Conservation (phyloP, 2,797 vertebrate species). For the Sebastes matsubarae region DNA sequence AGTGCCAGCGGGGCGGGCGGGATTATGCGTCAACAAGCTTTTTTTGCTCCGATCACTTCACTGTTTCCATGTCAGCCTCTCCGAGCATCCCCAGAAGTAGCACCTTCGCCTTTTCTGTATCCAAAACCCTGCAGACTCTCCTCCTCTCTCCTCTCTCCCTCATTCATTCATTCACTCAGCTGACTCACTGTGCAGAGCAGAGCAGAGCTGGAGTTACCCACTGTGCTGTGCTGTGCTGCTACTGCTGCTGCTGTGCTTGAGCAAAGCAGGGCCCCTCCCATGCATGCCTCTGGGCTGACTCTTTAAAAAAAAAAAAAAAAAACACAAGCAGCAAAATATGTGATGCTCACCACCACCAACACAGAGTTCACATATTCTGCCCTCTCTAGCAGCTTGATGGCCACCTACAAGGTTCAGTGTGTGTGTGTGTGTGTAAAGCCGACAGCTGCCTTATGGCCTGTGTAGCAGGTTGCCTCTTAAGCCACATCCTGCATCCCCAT, state of each 20-base stretch:
- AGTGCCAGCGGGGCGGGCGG: constrained; percentile 71
- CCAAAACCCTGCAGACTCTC: constrained; percentile 24
- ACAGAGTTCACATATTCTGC: constrained; percentile 17
- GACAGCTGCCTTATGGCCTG: constrained; percentile 41
- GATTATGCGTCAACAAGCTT: constrained; percentile 81
- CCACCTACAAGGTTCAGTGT: constrained; percentile 24
- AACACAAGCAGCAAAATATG: constrained; percentile 37
- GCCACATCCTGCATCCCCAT: constrained; percentile 14
- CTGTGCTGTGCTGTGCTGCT: background rate
- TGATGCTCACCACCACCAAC: constrained; percentile 41
- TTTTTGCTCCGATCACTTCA: constrained; percentile 63
- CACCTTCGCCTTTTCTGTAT: constrained; percentile 2
- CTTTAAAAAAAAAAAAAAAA: constrained; percentile 50
- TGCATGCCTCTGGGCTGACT: constrained; percentile 59
- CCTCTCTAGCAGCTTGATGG: constrained; percentile 21
- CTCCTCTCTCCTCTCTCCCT: background rate
- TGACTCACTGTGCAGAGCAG: constrained; percentile 69
- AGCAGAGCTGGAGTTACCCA: constrained; percentile 48
- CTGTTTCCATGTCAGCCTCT: constrained; percentile 51
- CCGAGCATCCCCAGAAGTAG: constrained; percentile 20
- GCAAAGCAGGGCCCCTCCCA: constrained; percentile 71
- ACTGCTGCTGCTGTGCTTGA: constrained; percentile 36
- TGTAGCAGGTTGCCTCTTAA: constrained; percentile 45
- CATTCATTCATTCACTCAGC: constrained; percentile 47
- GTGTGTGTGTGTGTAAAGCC: background rate